Evolutionary conservation across 2,888 invertebrate genomes (phyloP), one percentile per base, ranked within the genome.

Genomic region (Eristalis pertinax): DNA sequence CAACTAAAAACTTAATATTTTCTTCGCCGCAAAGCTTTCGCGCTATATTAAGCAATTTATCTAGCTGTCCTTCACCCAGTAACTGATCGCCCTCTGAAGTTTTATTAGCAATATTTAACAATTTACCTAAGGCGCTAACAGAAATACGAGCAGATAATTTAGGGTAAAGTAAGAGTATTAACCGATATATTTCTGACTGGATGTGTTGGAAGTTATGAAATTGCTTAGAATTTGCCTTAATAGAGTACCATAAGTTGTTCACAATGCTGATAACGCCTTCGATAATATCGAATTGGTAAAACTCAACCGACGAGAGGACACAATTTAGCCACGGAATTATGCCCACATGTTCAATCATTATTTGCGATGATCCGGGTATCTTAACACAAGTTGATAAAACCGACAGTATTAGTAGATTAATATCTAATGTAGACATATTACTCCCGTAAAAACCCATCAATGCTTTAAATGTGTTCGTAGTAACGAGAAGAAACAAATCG

Each of bases 381-480:
- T 94, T 94, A 5, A 95, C 95, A 63, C 95, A 94, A 2, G 94
- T 94, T 88, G 94, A 94, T 1, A 97, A 90, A 0, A 96, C 94
- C 76, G 95, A 94, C 32, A 98, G 92, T 86, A 97, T 95, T 72
- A 95, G 93, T 78, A 95, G 94, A 92, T 95, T 96, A 1, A 94
- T 94, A 85, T 94, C 94, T 67, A 93, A 92, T 88, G 96, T 96
- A n/a, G 95, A 94, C 64, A 96, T 91, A 22, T 94, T 93, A 29
- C 95, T 95, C 0, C 94, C 94, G 91, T 95, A 96, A 90, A 95
- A 96, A 89, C 96, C 95, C 91, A 97, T 94, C 1, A 98, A 93
- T 91, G 97, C 95, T 92, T 97, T 97, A 89, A 97, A 95, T 11
- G 96, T 95, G 93, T 96, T 95, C 0, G 96, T 95, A 90, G 95